These are phyloP conservation scores for Phaedon cochleariae DNA, from an alignment of 2,888 invertebrate species.

Conservation along the genomic window DNA sequence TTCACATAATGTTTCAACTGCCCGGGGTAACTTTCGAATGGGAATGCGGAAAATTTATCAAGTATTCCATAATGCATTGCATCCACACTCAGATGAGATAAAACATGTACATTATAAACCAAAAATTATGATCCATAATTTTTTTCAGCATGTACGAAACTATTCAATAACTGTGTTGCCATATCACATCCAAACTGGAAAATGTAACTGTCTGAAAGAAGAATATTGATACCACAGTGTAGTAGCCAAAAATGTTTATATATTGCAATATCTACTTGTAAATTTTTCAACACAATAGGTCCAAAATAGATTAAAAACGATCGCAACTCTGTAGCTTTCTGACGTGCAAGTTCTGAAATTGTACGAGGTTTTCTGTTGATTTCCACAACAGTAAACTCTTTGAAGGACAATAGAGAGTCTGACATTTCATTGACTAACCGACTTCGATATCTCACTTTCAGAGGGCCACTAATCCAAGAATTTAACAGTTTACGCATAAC, in stretches of 20 bases:
- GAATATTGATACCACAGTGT: conserved; percentile 5
- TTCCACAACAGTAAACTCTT: conserved; percentile 19
- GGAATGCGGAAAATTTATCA: conserved; percentile 34
- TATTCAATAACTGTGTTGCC: neutral
- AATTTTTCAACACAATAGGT: neutral
- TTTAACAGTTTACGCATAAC: conserved; percentile 33
- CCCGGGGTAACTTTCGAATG: too few relatives aligned
- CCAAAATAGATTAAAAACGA: conserved; percentile 3
- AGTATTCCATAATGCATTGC: conserved; percentile 30
- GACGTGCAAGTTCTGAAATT: conserved; percentile 24
- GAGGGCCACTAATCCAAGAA: conserved; percentile 19
- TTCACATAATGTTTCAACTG: too few relatives aligned
- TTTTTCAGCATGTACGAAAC: neutral
- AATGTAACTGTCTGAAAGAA: neutral
- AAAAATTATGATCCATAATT: conserved; percentile 36
- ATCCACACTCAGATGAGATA: conserved; percentile 36
- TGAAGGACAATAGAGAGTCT: conserved; percentile 17
- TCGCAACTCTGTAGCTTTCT: conserved; percentile 18
- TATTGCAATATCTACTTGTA: neutral
- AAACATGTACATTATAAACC: conserved; percentile 32
- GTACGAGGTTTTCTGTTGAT: conserved; percentile 31
- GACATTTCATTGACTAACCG: conserved; percentile 2
- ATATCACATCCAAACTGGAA: neutral
- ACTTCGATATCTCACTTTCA: too few relatives aligned
- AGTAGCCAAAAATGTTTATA: neutral